Evolutionary conservation across 2,888 invertebrate genomes (phyloP), one percentile per base, ranked within the genome.

Genomic region (Proisotoma minuta): DNA sequence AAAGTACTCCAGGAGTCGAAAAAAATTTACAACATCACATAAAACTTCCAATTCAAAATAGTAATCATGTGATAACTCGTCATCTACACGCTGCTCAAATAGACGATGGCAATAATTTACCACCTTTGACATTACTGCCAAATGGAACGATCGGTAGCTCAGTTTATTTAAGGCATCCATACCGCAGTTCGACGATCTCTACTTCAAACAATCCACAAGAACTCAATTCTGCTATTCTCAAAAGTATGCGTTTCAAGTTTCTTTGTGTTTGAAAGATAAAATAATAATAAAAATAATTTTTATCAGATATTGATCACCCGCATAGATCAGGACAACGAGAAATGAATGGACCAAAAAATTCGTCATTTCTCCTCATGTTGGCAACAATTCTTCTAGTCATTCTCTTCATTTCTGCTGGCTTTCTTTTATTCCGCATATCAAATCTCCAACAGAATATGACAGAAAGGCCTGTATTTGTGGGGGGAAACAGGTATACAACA

Each of bases 371-470:
- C 59, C 77, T 84, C 49, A 78, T 81, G 63, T 77, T 81, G 48
- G 82, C 82, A 70, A 82, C 83, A 24, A 76, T 81, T 52, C 77
- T 84, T 75, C 78, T 84, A 62, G 77, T 83, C 54, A 77, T 84
- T 63, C 77, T 84, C 61, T 81, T 84, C 75, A 74, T 83, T 54
- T 84, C 84, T 23, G 84, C 84, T 22, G 80, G 81, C 53, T 78
- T 83, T 48, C 77, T 84, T 52, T 78, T 84, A 5, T 83, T 83
- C 75, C 78, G 84, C 73, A 82, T 84, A 72, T 79, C 82, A 64
- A 78, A 78, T 72, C 75, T 80, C 12, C 79, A 80, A 65, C 70
- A 73, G 49, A 74, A 74, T 61, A 73, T 76, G 26, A 59, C 63
- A 18, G 65, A 64, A 34, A 58, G 63, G 57, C 66, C 70, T 39